phyloP scores from a whole-genome alignment of 2,113 vertebrate genomes.

The Stigmatopora nigra region DNA sequence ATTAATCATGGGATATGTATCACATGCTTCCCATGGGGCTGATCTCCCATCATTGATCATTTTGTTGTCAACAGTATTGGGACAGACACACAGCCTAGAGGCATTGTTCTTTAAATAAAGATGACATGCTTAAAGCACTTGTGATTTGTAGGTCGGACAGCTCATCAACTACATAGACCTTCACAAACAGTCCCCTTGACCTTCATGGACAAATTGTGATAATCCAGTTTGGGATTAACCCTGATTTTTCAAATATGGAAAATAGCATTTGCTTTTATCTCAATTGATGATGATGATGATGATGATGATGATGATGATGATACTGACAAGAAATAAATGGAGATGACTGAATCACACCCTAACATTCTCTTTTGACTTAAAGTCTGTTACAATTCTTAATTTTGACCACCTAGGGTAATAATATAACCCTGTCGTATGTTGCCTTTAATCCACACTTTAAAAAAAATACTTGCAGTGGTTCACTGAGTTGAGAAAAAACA shows the following conservation, averaged over 20 bases:
- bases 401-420: not conserved
- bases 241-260: conserved; percentile 53
- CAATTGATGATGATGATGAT: conserved; percentile 51
- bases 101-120: conserved; percentile 60
- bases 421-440: not conserved
- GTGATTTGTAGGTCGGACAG: conserved; percentile 5
- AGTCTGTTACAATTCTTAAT: not conserved
- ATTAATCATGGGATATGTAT: conserved; percentile 65
- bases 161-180: conserved; percentile 6
- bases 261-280: conserved; percentile 41
- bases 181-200: conserved; percentile 14
- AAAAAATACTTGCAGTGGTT: too few species aligned
- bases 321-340: conserved; percentile 45
- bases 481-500: too few species aligned
- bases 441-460: not conserved
- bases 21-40: conserved; percentile 54
- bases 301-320: conserved; percentile 36
- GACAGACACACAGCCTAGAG: conserved; percentile 32
- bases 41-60: conserved; percentile 67
- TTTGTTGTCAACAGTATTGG: conserved; percentile 50
- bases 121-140: conserved; percentile 25
- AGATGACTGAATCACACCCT: conserved; percentile 22
- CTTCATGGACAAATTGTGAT: conserved; percentile 40
- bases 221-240: conserved; percentile 55
- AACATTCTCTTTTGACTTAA: not conserved